Base-by-base conservation (phyloP, 2,888 invertebrate genomes). In the Syritta pipiens region DNA sequence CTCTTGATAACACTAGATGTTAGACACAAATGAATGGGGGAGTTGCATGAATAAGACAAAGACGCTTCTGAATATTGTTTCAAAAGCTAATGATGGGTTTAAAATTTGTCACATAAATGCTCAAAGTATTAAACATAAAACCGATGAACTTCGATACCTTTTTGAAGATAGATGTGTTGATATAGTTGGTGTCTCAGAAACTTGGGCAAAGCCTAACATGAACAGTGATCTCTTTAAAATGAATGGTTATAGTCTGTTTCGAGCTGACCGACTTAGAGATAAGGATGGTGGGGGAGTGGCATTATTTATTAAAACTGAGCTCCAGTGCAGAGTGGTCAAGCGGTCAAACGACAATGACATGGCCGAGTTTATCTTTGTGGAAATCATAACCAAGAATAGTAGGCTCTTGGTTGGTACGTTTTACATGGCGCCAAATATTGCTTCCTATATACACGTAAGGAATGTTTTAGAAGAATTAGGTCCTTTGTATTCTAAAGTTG, bases 81-180 rank as follows among this genome's bases (percentile, higher is more conserved):
- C 9, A 2, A 20, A 20, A n/a, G 9, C 1, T 42, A 10, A 35
- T 12, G 12, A 35, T 5, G 19, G 40, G 3, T 7, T 40, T 7
- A 17, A 19, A 6, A 40, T 40, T 7, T 40, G 40, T n/a, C 40
- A 40, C 19, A 7, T 17, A 26, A 46, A 46, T 12, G 9, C 19
- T 5, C 46, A 46, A 24, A 46, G 46, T 10, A 12, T 46, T 12
- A 26, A 6, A 5, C 14, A 46, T 46, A 26, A 26, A 46, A 46
- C 12, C 19, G 19, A 40, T 46, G 26, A 46, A 46, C 24, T 46
- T 7, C 46, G 46, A 6, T 46, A 46, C 26, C 26, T 46, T 10
- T 46, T 46, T 46, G 46, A 14, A 10, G 26, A 46, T 24, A 12
- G 12, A 2, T 46, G 17, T 12, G 7, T 7, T 28, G 7, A 28